Conservation (phyloP, 2,888 invertebrate genomes). For the Lochmaea capreae region DNA sequence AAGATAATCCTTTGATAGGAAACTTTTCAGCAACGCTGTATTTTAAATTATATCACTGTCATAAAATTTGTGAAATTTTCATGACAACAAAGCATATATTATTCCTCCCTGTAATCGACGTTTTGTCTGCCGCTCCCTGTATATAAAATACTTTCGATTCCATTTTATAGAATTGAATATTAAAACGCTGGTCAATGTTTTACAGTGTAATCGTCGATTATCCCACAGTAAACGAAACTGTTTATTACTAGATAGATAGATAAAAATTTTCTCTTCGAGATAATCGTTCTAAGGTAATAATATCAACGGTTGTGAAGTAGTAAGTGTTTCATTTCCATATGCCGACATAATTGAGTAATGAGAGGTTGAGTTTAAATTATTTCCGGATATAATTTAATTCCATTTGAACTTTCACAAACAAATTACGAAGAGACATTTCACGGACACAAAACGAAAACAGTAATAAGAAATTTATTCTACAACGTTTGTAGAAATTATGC, state of each 20-base stretch:
- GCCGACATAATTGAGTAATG: background rate
- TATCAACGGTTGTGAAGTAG: background rate
- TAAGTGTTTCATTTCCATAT: background rate
- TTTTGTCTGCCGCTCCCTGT: too few relatives aligned
- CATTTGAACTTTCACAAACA: background rate
- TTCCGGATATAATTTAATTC: conserved; percentile 1
- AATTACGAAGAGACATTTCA: background rate
- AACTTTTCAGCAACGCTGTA: too few relatives aligned
- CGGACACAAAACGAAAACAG: background rate
- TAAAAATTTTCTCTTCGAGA: background rate
- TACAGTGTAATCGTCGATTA: too few relatives aligned
- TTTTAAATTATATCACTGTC: too few relatives aligned
- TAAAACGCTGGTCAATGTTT: too few relatives aligned
- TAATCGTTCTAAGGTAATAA: background rate
- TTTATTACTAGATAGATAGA: background rate
- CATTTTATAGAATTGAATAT: too few relatives aligned
- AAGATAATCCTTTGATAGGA: too few relatives aligned
- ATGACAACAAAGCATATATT: too few relatives aligned
- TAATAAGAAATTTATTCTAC: background rate
- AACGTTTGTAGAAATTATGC: background rate
- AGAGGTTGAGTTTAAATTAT: background rate
- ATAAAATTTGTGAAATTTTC: too few relatives aligned
- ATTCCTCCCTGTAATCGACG: too few relatives aligned
- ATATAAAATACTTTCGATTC: too few relatives aligned
- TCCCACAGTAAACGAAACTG: too few relatives aligned